Evolutionary conservation across 2,888 invertebrate genomes (phyloP).

Genomic region (Ernsta delagoae): DNA sequence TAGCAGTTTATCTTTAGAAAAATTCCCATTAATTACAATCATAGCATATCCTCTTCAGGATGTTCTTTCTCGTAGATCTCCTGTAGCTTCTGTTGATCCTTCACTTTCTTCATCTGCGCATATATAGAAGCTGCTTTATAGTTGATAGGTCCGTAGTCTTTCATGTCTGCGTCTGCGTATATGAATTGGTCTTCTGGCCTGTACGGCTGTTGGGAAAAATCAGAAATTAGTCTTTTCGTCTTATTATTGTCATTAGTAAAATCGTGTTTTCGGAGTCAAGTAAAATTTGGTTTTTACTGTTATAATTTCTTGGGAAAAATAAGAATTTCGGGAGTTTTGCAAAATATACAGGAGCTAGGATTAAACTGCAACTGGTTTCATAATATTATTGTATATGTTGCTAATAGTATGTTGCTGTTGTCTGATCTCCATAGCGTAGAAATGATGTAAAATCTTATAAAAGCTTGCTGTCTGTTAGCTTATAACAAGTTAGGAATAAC

Average conservation of each 20-base stretch:
- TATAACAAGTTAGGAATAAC: too few species aligned
- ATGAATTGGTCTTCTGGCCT: conserved; percentile 92
- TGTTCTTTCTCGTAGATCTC: conserved; percentile 73
- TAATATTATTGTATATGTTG: too few species aligned
- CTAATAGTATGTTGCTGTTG: not conserved
- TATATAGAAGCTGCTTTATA: conserved; percentile 95
- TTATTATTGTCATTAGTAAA: too few species aligned
- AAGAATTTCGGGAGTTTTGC: too few species aligned
- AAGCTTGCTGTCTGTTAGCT: too few species aligned
- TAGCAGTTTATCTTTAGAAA: not conserved
- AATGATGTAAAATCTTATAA: too few species aligned
- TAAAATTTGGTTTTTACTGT: too few species aligned
- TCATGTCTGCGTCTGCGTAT: conserved; percentile 95
- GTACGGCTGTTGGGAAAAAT: conserved; percentile 87
- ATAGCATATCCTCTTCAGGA: conserved; percentile 70
- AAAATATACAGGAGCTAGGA: too few species aligned
- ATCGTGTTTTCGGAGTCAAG: too few species aligned
- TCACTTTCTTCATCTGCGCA: conserved; percentile 89
- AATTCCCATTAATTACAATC: conserved; percentile 43
- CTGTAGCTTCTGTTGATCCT: conserved; percentile 79
- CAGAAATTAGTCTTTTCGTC: not conserved
- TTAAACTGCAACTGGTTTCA: too few species aligned
- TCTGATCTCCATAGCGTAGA: conserved; percentile 9
- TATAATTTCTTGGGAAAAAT: too few species aligned
- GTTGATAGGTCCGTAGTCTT: conserved; percentile 96